phyloP scores from a whole-genome alignment of 2,113 vertebrate genomes.

The Geococcyx californianus region DNA sequence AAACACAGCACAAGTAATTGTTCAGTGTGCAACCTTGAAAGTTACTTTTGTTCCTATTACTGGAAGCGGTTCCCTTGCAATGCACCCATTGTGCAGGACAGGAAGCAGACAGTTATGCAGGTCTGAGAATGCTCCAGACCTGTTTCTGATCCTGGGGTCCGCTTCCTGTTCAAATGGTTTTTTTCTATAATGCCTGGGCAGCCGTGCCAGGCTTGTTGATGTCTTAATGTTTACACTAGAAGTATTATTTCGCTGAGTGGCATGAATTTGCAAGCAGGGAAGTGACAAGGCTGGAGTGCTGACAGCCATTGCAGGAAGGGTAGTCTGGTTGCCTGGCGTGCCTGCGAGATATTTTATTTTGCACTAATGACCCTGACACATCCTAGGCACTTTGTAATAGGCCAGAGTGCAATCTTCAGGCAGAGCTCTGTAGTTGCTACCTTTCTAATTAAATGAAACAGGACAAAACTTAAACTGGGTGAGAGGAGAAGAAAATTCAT shows the following conservation, averaged over 20 bases:
- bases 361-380: constrained; percentile 7
- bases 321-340: constrained; percentile 29
- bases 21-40: constrained; percentile 57
- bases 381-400: constrained; percentile 19
- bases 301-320: constrained; percentile 14
- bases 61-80: constrained; percentile 52
- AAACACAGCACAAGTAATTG: constrained; percentile 54
- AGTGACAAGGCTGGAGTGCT: constrained; percentile 34
- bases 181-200: background rate
- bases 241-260: constrained; percentile 51
- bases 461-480: background rate
- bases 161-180: constrained; percentile 19
- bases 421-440: background rate
- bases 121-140: constrained; percentile 40
- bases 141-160: constrained; percentile 30
- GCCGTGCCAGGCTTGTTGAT: constrained; percentile 30
- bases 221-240: constrained; percentile 44
- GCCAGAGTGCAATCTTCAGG: background rate
- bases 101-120: constrained; percentile 52
- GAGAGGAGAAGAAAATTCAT: background rate
- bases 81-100: constrained; percentile 55
- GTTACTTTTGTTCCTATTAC: constrained; percentile 59
- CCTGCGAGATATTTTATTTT: constrained; percentile 43
- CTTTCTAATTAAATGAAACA: background rate
- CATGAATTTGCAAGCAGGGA: constrained; percentile 30